A percentile compares a stretch with the other conserved stretches of the same genome.
Evolutionary conservation across 2,113 vertebrate genomes (phyloP).

Genomic region (Hyla sarda): DNA sequence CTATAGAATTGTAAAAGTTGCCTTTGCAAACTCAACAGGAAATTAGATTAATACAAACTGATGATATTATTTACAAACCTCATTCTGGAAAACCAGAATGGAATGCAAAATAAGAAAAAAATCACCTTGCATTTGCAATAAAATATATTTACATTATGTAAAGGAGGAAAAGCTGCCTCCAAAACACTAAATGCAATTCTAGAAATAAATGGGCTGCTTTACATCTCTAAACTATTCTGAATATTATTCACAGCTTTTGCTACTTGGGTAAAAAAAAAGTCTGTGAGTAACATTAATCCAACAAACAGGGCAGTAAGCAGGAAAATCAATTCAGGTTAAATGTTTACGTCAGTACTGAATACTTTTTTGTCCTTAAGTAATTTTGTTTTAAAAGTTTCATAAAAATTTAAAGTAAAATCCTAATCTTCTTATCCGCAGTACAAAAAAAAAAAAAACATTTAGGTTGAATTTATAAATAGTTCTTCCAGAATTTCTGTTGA

Average conservation of each 20-base stretch:
- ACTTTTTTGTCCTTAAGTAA: not conserved
- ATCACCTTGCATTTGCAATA: not conserved
- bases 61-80: not conserved
- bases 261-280: not conserved
- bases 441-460: too few relatives aligned
- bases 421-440: not conserved
- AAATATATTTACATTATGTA: not conserved
- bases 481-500: too few relatives aligned
- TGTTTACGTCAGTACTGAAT: not conserved
- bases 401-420: not conserved
- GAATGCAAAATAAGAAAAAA: not conserved
- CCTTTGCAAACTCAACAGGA: not conserved
- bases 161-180: not conserved
- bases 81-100: not conserved
- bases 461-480: too few relatives aligned
- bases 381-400: not conserved
- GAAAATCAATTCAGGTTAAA: not conserved
- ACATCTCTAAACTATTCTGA: not conserved
- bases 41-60: not conserved
- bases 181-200: constrained; percentile 1
- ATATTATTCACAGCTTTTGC: not conserved
- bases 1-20: too few relatives aligned
- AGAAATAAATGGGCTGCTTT: not conserved
- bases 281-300: not conserved
- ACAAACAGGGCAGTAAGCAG: not conserved